These are phyloP conservation scores for Platygyra sinensis DNA, from an alignment of 64 coral and sea anemone species.

Conservation along the genomic window DNA sequence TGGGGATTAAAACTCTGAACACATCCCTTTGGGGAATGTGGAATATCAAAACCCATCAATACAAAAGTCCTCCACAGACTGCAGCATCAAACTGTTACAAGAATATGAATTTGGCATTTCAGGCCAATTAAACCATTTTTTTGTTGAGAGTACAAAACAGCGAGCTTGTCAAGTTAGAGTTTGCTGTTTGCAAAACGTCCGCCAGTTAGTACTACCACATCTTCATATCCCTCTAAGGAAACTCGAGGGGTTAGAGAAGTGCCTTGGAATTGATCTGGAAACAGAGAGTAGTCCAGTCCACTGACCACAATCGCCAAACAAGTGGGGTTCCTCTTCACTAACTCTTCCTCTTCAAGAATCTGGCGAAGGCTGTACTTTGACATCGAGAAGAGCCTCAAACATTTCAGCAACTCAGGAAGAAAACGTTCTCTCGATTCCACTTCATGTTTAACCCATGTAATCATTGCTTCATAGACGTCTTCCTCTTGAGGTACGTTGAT, in stretches of 20 bases:
- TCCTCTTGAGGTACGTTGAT: slow-evolving; percentile 46
- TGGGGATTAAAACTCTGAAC: neutral
- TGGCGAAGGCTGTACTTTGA: slow-evolving; percentile 40
- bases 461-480: slow-evolving; percentile 10
- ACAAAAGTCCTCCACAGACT: neutral
- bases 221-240: neutral
- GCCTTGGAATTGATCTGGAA: neutral
- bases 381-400: slow-evolving; percentile 52
- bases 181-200: neutral
- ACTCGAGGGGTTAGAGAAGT: neutral
- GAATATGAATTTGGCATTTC: neutral
- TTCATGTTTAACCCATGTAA: slow-evolving; percentile 63
- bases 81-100: neutral
- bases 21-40: accelerated
- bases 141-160: neutral
- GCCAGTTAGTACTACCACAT: neutral
- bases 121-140: neutral
- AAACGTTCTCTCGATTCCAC: neutral
- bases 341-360: neutral
- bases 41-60: neutral
- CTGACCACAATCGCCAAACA: neutral
- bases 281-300: slow-evolving; percentile 3
- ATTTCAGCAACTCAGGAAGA: slow-evolving; percentile 26
- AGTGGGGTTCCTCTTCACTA: neutral
- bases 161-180: neutral